Evolutionary conservation across 2,113 vertebrate genomes (phyloP), one percentile per base, ranked within the genome.

Genomic region (Pica pica): DNA sequence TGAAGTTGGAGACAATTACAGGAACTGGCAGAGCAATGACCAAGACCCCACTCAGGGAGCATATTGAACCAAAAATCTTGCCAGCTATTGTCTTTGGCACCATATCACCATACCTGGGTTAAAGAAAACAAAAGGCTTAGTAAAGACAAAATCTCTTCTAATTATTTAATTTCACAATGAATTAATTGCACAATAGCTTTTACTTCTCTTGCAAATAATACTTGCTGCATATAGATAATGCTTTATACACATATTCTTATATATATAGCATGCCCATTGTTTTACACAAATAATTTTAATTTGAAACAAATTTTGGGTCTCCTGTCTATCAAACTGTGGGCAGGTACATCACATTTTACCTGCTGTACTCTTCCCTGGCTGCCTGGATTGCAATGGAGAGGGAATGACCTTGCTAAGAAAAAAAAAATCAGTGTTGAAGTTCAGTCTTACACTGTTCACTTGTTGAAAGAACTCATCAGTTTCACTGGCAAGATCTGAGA

Each of bases 1-100:
- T 99, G 98, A 99, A 99, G 98, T 99, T 99, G 95, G 99, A 99
- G 53, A 99, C 99, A 52, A 99, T 99, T 89, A 99, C 99, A 4
- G 99, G 99, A 53, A 99, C 99, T 1, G 99, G 99, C 65, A 99
- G 98, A 41, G 99, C 99, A 63, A 99, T 99, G 96, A 99, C 99
- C 95, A 99, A 96, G 75, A 99, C 99, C 5, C 99, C 99, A 42
- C 99, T 99, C 93, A 99, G 97, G 1, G 99, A 99, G 57, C 99
- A 99, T 94, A 99, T 98, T 35, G 99, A 99, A 65, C 99, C 99
- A 83, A 99, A 98, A 77, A 99, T 98, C 98, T 99, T 99, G 90
- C 99, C 99, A 96, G 98, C 98, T 92, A 99, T 99, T 87, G 99
- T 99, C 98, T 99, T 99, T 15, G 99, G 99, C 26, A 99, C 99